Evolutionary conservation across 2,797 vertebrate species (phyloP), one percentile per base, ranked within the genome.

Genomic region (Enteromius fasciolatus): DNA sequence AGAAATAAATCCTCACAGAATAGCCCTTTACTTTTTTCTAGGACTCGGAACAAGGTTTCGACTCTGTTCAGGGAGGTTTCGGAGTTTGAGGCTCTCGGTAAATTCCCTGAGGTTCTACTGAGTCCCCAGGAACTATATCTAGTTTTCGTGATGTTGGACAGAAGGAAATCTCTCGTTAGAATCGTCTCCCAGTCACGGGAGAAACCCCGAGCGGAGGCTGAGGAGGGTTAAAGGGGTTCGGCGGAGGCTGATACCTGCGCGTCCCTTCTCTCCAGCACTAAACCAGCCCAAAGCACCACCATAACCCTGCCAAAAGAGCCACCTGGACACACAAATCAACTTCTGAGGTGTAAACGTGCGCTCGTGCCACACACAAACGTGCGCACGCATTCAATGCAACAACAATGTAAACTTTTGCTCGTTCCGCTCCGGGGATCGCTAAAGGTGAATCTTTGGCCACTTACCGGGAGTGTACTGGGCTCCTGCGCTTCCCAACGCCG

Each of bases 401-500:
- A 54, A 6, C n/a, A 33, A 33, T 23, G 33, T 9, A 68, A 82
- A 82, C 76, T 79, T 79, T 83, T 46, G 63, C 15, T 10, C 48
- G 61, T 25, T 52, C 20, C 70, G 70, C 46, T 66, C 73, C 63
- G 72, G 25, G 33, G 20, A 20, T 20, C 68, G 59, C 9, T 76
- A 74, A 82, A 87, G 84, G 83, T 79, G 54, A 20, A 73, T 64
- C 46, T 66, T 20, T 15, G 2, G 59, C 31, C 28, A 87, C 89
- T 88, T 85, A 90, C 90, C 90, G 78, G 89, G 78, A 48, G 83
- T 84, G 77, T 88, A 78, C 48, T 89, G 86, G 41, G 87, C 81
- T 83, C 85, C 84, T 12, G 70, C 73, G 78, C 78, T 17, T 17
- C 84, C 73, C 7, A 87, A 17, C 50, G 31, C 76, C 4, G 78